A percentile compares a stretch with the other conserved stretches of the same genome.
Conservation (phyloP, 2,113 vertebrate genomes). For the Circaetus cinerascens region DNA sequence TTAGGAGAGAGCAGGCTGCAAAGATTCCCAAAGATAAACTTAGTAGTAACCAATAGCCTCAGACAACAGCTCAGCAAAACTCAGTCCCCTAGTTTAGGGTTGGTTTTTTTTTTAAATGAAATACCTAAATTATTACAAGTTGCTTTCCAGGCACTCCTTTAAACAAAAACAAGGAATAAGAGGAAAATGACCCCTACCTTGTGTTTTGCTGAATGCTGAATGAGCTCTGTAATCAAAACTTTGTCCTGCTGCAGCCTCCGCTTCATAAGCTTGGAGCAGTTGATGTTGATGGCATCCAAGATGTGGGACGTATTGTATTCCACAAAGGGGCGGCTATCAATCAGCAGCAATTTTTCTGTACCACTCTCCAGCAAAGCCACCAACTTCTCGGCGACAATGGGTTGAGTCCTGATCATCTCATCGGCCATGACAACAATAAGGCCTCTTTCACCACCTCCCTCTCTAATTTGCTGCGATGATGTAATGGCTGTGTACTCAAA, state of each 20-base stretch:
- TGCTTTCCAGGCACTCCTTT: background rate
- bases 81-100: background rate
- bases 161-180: background rate
- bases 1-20: background rate
- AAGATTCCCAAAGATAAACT: background rate
- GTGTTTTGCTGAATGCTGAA: slow-evolving; percentile 92
- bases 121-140: background rate
- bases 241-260: slow-evolving; percentile 95
- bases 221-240: slow-evolving; percentile 89
- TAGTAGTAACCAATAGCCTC: background rate
- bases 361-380: slow-evolving; percentile 90
- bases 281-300: slow-evolving; percentile 93
- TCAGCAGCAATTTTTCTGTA: slow-evolving; percentile 86
- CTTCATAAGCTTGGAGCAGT: slow-evolving; percentile 98
- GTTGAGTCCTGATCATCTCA: slow-evolving; percentile 68
- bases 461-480: slow-evolving; percentile 73
- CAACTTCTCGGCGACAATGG: slow-evolving; percentile 82
- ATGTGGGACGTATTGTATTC: slow-evolving; percentile 93
- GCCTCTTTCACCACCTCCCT: slow-evolving; percentile 62
- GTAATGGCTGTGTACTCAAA: slow-evolving; percentile 81
- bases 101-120: background rate
- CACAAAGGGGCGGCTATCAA: slow-evolving; percentile 95
- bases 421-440: slow-evolving; percentile 77
- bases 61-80: background rate
- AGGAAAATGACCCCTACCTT: slow-evolving; percentile 75